phyloP scores from a whole-genome alignment of 2,113 vertebrate species.

The Corapipo altera region DNA sequence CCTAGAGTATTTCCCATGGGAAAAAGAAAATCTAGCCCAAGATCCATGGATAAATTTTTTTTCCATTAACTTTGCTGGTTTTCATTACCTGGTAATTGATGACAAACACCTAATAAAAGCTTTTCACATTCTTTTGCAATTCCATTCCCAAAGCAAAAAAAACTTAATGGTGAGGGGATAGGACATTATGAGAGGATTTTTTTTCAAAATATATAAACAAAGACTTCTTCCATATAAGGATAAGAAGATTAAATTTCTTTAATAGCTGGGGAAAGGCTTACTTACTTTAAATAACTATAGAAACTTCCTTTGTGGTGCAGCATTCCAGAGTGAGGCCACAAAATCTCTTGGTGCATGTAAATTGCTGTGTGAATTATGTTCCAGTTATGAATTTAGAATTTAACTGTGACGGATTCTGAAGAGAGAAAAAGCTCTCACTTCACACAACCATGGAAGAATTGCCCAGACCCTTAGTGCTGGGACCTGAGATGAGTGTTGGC shows the following conservation, averaged over 20 bases:
- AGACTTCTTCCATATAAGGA: conserved; percentile 53
- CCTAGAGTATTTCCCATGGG: conserved; percentile 22
- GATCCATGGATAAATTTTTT: neutral
- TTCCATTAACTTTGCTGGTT: neutral
- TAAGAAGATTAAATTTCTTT: conserved; percentile 70
- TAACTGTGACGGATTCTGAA: conserved; percentile 12
- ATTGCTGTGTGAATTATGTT: conserved; percentile 54
- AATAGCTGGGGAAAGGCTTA: conserved; percentile 48
- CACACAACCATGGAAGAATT: neutral
- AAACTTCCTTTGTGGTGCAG: conserved; percentile 54
- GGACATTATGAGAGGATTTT: neutral
- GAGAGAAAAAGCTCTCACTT: neutral
- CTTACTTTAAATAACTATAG: conserved; percentile 66
- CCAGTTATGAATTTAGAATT: conserved; percentile 61
- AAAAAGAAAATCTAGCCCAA: conserved; percentile 15
- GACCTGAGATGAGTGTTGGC: neutral
- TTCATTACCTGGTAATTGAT: conserved; percentile 5
- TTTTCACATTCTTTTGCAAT: neutral
- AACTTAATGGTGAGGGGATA: neutral
- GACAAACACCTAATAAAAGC: conserved; percentile 42
- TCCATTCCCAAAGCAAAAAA: neutral
- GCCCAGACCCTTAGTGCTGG: neutral
- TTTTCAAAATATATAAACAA: neutral
- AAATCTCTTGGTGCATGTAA: conserved; percentile 57
- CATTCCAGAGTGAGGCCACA: conserved; percentile 63